Conservation (phyloP, 2,113 vertebrate genomes). For the Alethe castanea region DNA sequence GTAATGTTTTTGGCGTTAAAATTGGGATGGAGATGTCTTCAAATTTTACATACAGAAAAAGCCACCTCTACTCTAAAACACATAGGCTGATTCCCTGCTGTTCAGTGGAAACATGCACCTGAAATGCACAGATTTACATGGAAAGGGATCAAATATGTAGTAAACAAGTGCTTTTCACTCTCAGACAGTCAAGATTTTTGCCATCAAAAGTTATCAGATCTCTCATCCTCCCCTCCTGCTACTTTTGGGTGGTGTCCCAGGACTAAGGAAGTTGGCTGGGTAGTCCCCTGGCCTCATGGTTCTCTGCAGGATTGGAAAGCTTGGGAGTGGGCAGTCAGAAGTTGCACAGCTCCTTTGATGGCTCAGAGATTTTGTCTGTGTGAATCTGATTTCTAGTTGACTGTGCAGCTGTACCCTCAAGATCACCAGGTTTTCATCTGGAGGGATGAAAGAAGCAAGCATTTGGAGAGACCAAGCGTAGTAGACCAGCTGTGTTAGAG, state of each 20-base stretch:
- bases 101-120: neutral
- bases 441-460: neutral
- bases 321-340: neutral
- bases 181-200: neutral
- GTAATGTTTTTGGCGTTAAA: neutral
- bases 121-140: neutral
- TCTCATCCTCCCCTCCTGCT: neutral
- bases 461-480: neutral
- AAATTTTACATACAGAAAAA: neutral
- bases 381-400: neutral
- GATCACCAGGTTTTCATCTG: neutral
- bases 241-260: neutral
- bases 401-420: fast-evolving
- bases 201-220: neutral
- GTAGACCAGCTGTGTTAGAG: neutral
- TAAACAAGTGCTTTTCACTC: neutral
- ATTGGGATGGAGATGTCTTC: neutral
- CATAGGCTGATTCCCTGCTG: neutral
- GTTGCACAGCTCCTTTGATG: neutral
- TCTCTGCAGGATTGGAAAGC: fast-evolving
- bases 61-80: neutral
- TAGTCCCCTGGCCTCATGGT: fast-evolving
- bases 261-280: neutral
- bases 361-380: fast-evolving
- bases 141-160: neutral